Percentiles rank a stretch among this genome's conserved stretches.
phyloP scores from a whole-genome alignment of 2,113 vertebrate species.

The Marcusenius ussheri region DNA sequence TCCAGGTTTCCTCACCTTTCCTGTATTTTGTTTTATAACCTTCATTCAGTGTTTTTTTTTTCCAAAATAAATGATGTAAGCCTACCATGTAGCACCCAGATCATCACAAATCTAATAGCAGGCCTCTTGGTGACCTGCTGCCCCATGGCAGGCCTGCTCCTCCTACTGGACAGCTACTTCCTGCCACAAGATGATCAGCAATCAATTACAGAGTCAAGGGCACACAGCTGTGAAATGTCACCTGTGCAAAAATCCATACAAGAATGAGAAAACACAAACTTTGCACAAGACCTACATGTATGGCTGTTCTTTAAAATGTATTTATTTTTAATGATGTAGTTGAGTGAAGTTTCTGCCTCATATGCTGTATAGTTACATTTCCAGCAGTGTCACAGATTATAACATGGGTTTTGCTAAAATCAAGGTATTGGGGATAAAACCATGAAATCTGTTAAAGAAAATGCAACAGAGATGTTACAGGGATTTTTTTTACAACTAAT shows the following conservation, averaged over 20 bases:
- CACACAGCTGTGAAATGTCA: background rate
- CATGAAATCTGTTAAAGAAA: background rate
- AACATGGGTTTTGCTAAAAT: background rate
- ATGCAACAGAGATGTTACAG: background rate
- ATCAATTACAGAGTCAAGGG: background rate
- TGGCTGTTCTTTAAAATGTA: background rate
- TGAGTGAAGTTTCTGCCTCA: background rate
- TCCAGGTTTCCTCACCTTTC: background rate
- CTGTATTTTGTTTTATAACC: background rate
- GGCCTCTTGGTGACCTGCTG: background rate
- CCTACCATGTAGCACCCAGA: background rate
- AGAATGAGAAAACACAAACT: background rate
- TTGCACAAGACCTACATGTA: background rate
- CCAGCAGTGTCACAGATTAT: background rate
- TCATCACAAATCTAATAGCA: background rate
- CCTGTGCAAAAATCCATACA: background rate
- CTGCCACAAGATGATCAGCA: background rate
- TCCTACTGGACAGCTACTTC: background rate
- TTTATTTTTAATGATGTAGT: background rate
- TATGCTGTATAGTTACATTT: background rate
- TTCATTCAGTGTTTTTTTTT: background rate
- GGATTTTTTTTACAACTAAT: background rate
- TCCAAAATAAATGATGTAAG: background rate
- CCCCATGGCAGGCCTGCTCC: background rate
- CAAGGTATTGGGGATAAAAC: background rate